Conservation (phyloP, 2,888 invertebrate species). For the Mantis religiosa region DNA sequence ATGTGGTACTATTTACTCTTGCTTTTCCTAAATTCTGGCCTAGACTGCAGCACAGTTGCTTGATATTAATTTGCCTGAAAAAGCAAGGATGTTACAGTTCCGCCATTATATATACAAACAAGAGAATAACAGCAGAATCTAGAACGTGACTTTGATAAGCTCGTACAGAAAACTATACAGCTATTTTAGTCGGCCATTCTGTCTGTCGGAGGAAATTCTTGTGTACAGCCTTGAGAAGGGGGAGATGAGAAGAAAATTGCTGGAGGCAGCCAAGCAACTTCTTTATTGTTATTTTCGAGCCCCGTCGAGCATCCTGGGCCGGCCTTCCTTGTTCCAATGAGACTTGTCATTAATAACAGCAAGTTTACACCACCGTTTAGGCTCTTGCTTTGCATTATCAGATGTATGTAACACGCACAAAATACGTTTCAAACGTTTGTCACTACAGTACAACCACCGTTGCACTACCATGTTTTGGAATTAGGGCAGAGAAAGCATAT, state of each 20-base stretch:
- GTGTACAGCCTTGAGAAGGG: not conserved
- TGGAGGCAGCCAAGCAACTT: not conserved
- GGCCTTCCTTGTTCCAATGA: not conserved
- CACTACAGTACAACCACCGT: too few species aligned
- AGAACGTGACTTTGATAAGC: not conserved
- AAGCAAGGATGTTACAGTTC: too few species aligned
- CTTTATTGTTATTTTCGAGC: not conserved
- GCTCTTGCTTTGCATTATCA: not conserved
- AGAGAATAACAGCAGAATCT: not conserved
- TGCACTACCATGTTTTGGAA: too few species aligned
- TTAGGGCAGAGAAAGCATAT: too few species aligned
- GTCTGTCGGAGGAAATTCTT: not conserved
- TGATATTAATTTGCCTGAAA: too few species aligned
- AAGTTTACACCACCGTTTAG: not conserved
- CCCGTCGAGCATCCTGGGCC: not conserved
- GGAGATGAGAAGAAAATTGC: not conserved
- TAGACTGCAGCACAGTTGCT: too few species aligned
- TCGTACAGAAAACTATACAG: not conserved
- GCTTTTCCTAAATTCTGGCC: too few species aligned
- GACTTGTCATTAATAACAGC: not conserved
- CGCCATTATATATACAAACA: too few species aligned
- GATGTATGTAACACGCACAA: not conserved
- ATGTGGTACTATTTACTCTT: too few species aligned
- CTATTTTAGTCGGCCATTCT: not conserved
- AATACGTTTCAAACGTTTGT: not conserved